Percentiles rank a stretch among this genome's conserved stretches.
Conservation (phyloP, 2,888 invertebrate genomes). For the Xanthia togata region DNA sequence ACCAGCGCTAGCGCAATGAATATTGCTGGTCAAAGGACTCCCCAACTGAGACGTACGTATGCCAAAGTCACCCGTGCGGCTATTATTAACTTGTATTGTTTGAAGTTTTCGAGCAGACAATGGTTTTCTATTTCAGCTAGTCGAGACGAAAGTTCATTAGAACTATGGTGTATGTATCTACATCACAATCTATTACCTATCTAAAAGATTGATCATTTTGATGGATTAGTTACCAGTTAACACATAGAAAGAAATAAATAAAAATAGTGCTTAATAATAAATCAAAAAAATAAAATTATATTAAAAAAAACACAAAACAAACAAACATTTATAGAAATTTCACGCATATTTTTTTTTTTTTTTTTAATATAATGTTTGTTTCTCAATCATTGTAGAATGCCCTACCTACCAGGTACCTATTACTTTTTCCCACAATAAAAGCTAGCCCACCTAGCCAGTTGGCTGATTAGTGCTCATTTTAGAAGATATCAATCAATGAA, state of each 20-base stretch:
- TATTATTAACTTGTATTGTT: conserved; percentile 9
- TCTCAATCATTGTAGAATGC: background rate
- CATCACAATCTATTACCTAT: background rate
- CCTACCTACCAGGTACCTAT: background rate
- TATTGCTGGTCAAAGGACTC: conserved; percentile 10
- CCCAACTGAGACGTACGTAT: background rate
- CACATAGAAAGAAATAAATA: too few relatives aligned
- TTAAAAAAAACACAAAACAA: too few relatives aligned
- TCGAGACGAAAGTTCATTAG: background rate
- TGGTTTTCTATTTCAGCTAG: background rate
- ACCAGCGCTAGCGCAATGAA: background rate
- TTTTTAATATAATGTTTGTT: too few relatives aligned
- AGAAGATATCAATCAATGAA: background rate
- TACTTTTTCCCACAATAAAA: background rate
- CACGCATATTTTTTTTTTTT: background rate
- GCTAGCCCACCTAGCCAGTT: too few relatives aligned
- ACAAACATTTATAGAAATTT: too few relatives aligned
- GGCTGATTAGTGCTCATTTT: background rate
- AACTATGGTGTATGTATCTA: background rate
- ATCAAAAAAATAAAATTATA: too few relatives aligned
- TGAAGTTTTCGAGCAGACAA: conserved; percentile 2
- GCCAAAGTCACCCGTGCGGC: background rate
- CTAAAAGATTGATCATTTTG: too few relatives aligned
- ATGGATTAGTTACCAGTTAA: background rate
- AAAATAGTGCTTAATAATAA: too few relatives aligned